These are phyloP conservation scores for Pipistrellus nathusii DNA, from an alignment of 2,797 vertebrate genomes.

Conservation along the genomic window DNA sequence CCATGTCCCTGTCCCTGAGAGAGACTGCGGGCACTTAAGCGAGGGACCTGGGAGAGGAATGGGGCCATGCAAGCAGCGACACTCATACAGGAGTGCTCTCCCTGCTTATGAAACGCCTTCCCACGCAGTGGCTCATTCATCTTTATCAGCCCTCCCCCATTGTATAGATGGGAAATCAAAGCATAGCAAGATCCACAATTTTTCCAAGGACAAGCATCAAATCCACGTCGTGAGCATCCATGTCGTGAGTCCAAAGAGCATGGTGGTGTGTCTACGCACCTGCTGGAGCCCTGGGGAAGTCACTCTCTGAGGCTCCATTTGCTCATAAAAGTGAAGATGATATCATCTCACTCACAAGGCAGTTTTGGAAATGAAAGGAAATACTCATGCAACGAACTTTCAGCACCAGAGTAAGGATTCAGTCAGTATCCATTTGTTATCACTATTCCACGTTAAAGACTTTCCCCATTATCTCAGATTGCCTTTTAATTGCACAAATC, in stretches of 20 bases:
- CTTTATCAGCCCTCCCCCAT: background rate
- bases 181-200: background rate
- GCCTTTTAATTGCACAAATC: background rate
- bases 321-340: background rate
- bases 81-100: background rate
- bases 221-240: background rate
- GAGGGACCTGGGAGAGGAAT: background rate
- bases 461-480: background rate
- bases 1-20: background rate
- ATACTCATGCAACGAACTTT: background rate
- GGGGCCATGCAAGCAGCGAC: accelerated
- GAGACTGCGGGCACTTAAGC: background rate
- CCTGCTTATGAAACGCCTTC: background rate
- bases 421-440: background rate
- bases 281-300: background rate
- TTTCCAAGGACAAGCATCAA: background rate
- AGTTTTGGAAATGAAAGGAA: background rate
- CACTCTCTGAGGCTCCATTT: background rate
- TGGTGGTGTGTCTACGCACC: background rate
- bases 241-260: background rate
- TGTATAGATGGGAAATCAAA: background rate
- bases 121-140: background rate
- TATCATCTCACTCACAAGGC: background rate
- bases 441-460: background rate
- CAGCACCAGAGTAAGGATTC: background rate